Base-by-base conservation (phyloP, 2,888 invertebrate genomes). In the Leptothorax acervorum region DNA sequence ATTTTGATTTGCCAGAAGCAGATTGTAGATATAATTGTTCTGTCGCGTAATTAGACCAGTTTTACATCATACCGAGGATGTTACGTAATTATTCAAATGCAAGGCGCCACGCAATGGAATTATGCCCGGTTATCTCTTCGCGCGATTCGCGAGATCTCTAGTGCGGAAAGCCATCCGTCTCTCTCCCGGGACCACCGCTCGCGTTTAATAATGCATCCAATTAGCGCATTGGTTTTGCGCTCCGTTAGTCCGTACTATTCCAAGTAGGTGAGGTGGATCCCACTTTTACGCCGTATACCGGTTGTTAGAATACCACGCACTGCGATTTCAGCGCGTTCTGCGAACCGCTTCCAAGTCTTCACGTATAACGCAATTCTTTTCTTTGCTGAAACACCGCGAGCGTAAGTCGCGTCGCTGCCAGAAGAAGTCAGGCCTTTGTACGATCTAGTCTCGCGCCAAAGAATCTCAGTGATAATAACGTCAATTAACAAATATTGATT, bases 251-350 rank as follows among this genome's bases (percentile, higher is more conserved):
- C 57, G 68, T 57, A 48, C 63, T 35, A 75, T 85, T 74, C 75
- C 70, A 82, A 65, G 78, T 75, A 70, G 85, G 65, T 71, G 57
- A 74, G 55, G 74, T 70, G 35, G 18, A 70, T 81, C 92, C 84
- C 90, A 92, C 89, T 95, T 96, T 79, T 94, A 95, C 65, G 96
- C 48, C 8, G 53, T 55, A n/a, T 35, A 39, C 82, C 63, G 82
- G 51, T 82, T 65, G 63, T 75, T 55, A 63, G 63, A 75, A 75
- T 63, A 75, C 42, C 65, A 63, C 75, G 82, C 76, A 82, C 63
- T 5, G 35, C 65, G 48, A 45, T 76, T 82, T 79, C 79, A 83
- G 79, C 70, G 60, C 70, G 55, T 53, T 83, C 79, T 62, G 18
- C 35, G 55, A 83, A 53, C 31, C 45, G 76, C 53, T 75, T 53